phyloP scores from a whole-genome alignment of 2,113 vertebrate species.

The Festucalex cinctus region DNA sequence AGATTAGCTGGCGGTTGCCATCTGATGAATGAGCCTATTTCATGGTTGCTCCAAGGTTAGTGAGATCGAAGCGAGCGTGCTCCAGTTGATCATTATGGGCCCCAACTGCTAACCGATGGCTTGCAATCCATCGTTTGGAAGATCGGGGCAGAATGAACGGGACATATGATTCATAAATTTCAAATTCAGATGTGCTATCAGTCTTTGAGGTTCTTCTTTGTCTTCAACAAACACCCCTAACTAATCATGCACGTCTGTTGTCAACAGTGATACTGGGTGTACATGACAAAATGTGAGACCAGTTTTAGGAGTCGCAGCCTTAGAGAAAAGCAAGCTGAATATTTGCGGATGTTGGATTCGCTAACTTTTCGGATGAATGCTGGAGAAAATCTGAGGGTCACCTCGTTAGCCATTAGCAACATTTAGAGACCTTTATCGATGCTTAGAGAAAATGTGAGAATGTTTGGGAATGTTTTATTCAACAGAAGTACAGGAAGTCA shows the following conservation, averaged over 20 bases:
- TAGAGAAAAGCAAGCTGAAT: too few relatives aligned
- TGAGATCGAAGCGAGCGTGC: constrained; percentile 29
- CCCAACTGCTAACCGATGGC: constrained; percentile 48
- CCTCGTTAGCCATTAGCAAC: too few relatives aligned
- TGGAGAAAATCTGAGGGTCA: too few relatives aligned
- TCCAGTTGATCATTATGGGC: constrained; percentile 42
- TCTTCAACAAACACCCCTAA: background rate
- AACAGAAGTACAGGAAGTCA: too few relatives aligned
- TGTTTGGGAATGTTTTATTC: too few relatives aligned
- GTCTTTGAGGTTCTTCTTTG: constrained; percentile 7
- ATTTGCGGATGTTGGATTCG: too few relatives aligned
- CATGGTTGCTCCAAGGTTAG: constrained; percentile 52
- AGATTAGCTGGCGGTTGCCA: constrained; percentile 43
- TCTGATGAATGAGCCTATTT: constrained; percentile 60
- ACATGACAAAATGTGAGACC: too few relatives aligned
- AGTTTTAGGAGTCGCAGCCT: too few relatives aligned
- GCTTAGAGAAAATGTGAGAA: too few relatives aligned
- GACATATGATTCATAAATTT: constrained; percentile 20
- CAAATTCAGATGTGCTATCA: constrained; percentile 8
- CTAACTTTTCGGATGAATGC: too few relatives aligned
- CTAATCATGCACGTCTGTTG: background rate
- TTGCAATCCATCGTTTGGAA: constrained; percentile 41
- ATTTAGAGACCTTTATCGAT: too few relatives aligned
- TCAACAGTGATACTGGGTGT: background rate
- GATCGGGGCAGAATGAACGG: constrained; percentile 3